Evolutionary conservation across 2,888 invertebrate genomes (phyloP).

Genomic region (Netelia inedita): DNA sequence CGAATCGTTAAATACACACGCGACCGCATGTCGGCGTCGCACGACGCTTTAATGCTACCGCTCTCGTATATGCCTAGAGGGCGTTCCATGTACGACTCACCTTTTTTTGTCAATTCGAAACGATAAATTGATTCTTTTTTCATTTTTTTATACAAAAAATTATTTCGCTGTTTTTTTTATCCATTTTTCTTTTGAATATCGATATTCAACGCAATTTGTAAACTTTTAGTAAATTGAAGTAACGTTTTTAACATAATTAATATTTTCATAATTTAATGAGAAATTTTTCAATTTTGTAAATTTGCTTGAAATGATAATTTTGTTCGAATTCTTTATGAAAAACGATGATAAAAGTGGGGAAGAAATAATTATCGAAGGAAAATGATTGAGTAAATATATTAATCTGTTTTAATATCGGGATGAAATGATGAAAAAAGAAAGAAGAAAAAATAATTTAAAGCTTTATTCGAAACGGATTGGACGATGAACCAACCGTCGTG

Average conservation of each 20-base stretch:
- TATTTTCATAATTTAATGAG: too few relatives aligned
- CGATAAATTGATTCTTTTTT: neutral
- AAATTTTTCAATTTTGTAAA: too few relatives aligned
- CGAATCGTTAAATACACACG: slow-evolving; percentile 72
- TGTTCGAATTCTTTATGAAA: neutral
- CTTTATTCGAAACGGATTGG: neutral
- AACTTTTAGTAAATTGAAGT: too few relatives aligned
- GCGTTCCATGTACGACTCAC: neutral
- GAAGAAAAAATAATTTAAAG: neutral
- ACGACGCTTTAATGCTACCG: slow-evolving; percentile 47
- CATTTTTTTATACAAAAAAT: neutral
- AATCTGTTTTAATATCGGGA: neutral
- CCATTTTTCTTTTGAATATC: neutral
- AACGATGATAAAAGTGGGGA: neutral
- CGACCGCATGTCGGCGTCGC: slow-evolving; percentile 64
- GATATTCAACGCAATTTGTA: too few relatives aligned
- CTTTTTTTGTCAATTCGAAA: too few relatives aligned
- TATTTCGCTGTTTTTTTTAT: neutral
- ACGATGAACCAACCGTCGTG: neutral
- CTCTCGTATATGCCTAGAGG: slow-evolving; percentile 1
- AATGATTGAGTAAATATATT: too few relatives aligned
- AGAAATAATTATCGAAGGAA: neutral
- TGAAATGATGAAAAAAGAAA: neutral
- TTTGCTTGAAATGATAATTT: neutral
- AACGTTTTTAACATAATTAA: too few relatives aligned